Evolutionary conservation across 2,797 vertebrate species (phyloP).

Genomic region (Leptatherina wallacei): DNA sequence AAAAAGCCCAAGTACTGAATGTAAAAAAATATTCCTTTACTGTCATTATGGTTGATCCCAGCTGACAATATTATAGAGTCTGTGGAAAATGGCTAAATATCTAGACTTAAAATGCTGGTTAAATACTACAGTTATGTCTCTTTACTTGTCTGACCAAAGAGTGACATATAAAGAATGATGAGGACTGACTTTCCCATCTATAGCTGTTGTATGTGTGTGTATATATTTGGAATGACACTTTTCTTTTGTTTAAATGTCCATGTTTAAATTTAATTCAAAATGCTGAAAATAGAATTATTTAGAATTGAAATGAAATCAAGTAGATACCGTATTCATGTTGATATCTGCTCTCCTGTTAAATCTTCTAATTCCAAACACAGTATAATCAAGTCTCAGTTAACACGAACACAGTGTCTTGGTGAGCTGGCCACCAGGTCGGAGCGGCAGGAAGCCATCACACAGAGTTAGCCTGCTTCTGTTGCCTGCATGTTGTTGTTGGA

Average conservation of each 20-base stretch:
- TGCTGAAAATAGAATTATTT: neutral
- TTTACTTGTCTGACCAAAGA: neutral
- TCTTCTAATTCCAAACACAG: constrained; percentile 33
- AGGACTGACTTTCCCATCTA: neutral
- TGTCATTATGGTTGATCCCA: neutral
- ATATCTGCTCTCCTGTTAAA: constrained; percentile 14
- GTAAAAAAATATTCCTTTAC: neutral
- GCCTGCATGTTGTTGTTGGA: constrained; percentile 64
- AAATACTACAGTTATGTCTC: neutral
- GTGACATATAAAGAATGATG: neutral
- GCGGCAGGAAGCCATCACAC: constrained; percentile 84
- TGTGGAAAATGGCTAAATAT: neutral
- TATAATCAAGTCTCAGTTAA: constrained; percentile 48
- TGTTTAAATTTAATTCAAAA: neutral
- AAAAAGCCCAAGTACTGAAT: neutral
- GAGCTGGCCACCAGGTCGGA: constrained; percentile 65
- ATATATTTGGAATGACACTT: neutral
- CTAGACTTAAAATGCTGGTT: neutral
- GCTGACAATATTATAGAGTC: neutral
- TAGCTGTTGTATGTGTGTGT: neutral
- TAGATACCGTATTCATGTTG: neutral
- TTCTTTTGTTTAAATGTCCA: neutral
- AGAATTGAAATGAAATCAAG: neutral
- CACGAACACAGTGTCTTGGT: constrained; percentile 54
- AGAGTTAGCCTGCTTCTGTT: constrained; percentile 70